phyloP scores from a whole-genome alignment of 2,888 invertebrate genomes.

The Brenthis daphne region DNA sequence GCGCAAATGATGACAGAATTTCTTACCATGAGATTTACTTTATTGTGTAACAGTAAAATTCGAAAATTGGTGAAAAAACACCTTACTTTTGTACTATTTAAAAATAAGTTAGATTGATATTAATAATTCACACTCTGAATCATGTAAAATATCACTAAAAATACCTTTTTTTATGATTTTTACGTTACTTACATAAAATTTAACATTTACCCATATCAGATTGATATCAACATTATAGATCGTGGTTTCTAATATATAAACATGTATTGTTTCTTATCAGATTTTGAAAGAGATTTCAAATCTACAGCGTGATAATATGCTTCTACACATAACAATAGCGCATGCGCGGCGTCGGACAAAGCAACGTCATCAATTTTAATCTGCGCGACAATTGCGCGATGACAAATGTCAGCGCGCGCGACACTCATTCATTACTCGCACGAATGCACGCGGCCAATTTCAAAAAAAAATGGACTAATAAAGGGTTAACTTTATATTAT shows the following conservation, averaged over 20 bases:
- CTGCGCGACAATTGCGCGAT: conserved; percentile 80
- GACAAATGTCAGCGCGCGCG: conserved; percentile 78
- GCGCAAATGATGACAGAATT: conserved; percentile 41
- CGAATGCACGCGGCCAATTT: conserved; percentile 66
- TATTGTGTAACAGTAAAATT: background rate
- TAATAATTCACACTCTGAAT: too few species aligned
- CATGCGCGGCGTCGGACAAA: conserved; percentile 67
- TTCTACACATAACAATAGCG: conserved; percentile 59
- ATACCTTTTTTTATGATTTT: too few species aligned
- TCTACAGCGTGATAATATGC: conserved; percentile 60
- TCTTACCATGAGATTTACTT: background rate
- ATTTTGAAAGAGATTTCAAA: conserved; percentile 51
- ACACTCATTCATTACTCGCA: conserved; percentile 75
- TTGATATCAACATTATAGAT: background rate
- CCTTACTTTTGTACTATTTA: too few species aligned
- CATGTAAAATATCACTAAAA: too few species aligned
- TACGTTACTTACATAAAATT: too few species aligned
- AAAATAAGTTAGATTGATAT: too few species aligned
- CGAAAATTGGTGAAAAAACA: background rate
- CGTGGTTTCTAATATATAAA: background rate
- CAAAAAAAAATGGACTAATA: conserved; percentile 68
- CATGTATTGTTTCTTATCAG: conserved; percentile 33
- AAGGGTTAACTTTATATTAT: conserved; percentile 71
- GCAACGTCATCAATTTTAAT: conserved; percentile 82
- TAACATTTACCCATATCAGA: too few species aligned